A percentile compares a stretch with the other conserved stretches of the same genome.
Conservation (phyloP, 2,113 vertebrate species). For the Leptocoma aspasia region DNA sequence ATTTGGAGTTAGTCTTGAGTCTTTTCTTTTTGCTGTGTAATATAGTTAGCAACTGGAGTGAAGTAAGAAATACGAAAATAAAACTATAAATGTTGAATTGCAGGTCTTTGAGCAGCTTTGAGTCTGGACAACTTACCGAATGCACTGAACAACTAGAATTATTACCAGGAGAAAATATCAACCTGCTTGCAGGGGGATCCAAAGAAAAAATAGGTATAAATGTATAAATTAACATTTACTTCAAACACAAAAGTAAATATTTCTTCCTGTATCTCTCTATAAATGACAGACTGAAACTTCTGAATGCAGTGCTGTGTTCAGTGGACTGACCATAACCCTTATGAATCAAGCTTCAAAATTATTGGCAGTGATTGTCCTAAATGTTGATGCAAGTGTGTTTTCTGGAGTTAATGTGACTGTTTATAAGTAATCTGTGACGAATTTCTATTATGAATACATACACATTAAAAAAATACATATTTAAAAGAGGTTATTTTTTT, state of each 20-base stretch:
- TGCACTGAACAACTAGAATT: slow-evolving; percentile 91
- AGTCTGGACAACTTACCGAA: slow-evolving; percentile 86
- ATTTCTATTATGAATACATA: not conserved
- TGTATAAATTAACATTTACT: not conserved
- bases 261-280: not conserved
- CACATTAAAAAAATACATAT: too few relatives aligned
- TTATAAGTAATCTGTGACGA: not conserved
- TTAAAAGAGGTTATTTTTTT: not conserved
- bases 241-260: not conserved
- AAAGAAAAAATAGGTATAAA: slow-evolving; percentile 93
- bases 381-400: not conserved
- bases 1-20: not conserved
- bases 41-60: not conserved
- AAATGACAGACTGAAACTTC: not conserved
- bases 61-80: not conserved
- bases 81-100: slow-evolving; percentile 53
- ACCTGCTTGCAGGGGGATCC: slow-evolving; percentile 80
- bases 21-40: not conserved
- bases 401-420: not conserved
- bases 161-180: slow-evolving; percentile 94
- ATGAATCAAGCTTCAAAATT: not conserved
- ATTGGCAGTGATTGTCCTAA: not conserved
- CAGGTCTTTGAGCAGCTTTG: slow-evolving; percentile 91
- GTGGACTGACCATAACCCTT: not conserved
- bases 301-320: not conserved